A percentile compares a stretch with the other conserved stretches of the same genome.
Evolutionary conservation across 2,797 vertebrate species (phyloP).

Genomic region (Columba guinea): DNA sequence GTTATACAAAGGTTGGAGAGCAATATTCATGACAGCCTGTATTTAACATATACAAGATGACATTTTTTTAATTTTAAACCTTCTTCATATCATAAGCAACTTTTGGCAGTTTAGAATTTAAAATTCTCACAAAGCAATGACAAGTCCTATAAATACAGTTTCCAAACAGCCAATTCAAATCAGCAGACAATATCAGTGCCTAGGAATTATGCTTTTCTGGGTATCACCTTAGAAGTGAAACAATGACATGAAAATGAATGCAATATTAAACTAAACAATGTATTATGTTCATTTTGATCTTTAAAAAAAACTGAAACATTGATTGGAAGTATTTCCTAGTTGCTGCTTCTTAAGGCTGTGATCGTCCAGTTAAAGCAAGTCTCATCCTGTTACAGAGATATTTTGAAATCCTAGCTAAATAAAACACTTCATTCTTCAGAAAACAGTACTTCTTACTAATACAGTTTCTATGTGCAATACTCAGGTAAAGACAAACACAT

Average conservation of each 20-base stretch:
- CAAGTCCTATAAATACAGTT: not conserved
- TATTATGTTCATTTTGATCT: not conserved
- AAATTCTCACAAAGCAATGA: not conserved
- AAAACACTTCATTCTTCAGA: not conserved
- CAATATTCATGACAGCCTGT: not conserved
- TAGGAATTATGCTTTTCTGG: not conserved
- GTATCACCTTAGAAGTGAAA: not conserved
- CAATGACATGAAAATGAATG: not conserved
- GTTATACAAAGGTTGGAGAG: not conserved
- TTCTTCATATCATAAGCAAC: not conserved
- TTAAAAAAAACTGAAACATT: not conserved
- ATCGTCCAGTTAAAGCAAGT: not conserved
- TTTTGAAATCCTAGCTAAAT: not conserved
- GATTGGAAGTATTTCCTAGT: not conserved
- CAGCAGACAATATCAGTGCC: not conserved
- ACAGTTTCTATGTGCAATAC: not conserved
- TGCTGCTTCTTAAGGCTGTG: not conserved
- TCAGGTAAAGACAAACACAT: not conserved
- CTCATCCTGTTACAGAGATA: not conserved
- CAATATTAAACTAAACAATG: not conserved
- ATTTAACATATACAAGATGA: not conserved
- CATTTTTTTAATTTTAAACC: not conserved
- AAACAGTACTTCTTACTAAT: not conserved
- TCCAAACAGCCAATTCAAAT: not conserved
- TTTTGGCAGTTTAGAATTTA: not conserved